Conservation (phyloP, 92 coral and sea anemone species). For the Virgularia gustaviana region DNA sequence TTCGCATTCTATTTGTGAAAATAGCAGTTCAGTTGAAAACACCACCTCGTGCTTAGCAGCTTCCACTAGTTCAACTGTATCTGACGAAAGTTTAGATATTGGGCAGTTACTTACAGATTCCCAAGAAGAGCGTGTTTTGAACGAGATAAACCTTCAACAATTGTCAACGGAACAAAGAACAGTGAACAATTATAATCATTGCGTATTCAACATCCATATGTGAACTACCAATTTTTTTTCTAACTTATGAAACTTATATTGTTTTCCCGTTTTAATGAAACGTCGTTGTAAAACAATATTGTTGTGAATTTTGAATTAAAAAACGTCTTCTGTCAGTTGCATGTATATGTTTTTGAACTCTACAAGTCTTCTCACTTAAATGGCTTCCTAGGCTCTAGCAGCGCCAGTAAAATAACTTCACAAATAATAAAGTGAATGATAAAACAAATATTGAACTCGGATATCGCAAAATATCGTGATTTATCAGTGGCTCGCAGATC, state of each 20-base stretch:
- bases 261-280: too few species aligned
- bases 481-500: too few species aligned
- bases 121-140: conserved; percentile 30
- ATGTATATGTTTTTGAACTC: not conserved
- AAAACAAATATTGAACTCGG: too few species aligned
- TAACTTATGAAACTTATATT: too few species aligned
- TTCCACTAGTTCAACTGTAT: not conserved
- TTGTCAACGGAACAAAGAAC: conserved; percentile 14
- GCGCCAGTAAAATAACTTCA: too few species aligned
- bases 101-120: conserved; percentile 37
- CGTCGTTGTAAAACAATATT: not conserved
- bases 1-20: not conserved
- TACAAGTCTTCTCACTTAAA: not conserved
- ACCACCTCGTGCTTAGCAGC: not conserved
- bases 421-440: too few species aligned
- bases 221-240: too few species aligned
- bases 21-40: not conserved
- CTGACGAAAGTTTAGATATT: too few species aligned
- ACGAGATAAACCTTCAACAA: conserved; percentile 39
- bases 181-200: conserved; percentile 23
- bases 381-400: too few species aligned
- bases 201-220: conserved; percentile 9
- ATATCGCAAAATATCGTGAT: too few species aligned
- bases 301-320: not conserved
- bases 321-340: too few species aligned